Percentiles rank a stretch among this genome's conserved stretches.
Conservation (phyloP, 2,797 vertebrate genomes). For the Botia kubotai region DNA sequence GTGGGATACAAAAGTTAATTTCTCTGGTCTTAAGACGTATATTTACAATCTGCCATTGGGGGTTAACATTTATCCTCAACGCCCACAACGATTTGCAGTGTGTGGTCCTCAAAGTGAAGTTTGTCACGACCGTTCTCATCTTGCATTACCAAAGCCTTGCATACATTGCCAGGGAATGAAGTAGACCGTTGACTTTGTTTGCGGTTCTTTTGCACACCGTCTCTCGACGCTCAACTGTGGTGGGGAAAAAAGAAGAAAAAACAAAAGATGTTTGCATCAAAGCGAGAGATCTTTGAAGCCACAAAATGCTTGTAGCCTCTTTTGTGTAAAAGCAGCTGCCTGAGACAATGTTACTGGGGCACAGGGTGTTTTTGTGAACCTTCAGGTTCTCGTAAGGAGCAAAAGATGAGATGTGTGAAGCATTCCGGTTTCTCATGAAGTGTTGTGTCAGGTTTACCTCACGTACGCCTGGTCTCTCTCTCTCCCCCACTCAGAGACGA, state of each 20-base stretch:
- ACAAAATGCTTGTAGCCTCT: slow-evolving; percentile 63
- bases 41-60: neutral
- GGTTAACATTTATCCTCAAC: slow-evolving; percentile 8
- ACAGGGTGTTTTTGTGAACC: slow-evolving; percentile 56
- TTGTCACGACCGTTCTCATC: slow-evolving; percentile 26
- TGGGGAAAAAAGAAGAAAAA: slow-evolving; percentile 51
- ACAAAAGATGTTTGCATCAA: slow-evolving; percentile 76
- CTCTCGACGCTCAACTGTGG: slow-evolving; percentile 62
- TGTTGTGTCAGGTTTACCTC: slow-evolving; percentile 64
- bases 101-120: slow-evolving; percentile 37
- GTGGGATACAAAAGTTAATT: neutral
- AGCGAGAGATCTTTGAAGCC: slow-evolving; percentile 74
- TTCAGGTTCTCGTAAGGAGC: slow-evolving; percentile 72
- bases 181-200: slow-evolving; percentile 73
- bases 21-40: neutral
- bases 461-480: slow-evolving; percentile 60
- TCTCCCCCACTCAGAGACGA: slow-evolving; percentile 67
- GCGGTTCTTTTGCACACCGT: slow-evolving; percentile 70
- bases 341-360: slow-evolving; percentile 69
- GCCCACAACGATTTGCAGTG: slow-evolving; percentile 17
- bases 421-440: slow-evolving; percentile 72
- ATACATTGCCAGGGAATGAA: slow-evolving; percentile 68
- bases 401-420: slow-evolving; percentile 69
- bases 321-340: slow-evolving; percentile 75
- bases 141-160: slow-evolving; percentile 66